Base-by-base conservation (phyloP, 1,140 invertebrate genomes). In the Drosophila obscura region DNA sequence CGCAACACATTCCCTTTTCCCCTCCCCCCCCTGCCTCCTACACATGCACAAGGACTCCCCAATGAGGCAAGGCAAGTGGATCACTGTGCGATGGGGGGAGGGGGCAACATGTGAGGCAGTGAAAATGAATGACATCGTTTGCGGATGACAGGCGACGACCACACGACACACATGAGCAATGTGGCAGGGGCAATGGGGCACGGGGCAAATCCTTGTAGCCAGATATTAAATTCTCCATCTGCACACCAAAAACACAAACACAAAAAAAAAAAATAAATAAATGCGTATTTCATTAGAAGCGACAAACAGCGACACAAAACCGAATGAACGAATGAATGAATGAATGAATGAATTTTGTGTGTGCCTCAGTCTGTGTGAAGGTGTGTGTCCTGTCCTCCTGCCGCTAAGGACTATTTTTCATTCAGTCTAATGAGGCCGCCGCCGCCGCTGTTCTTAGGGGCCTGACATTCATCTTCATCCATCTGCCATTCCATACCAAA, bases 81-180 rank as follows among this genome's bases (percentile, higher is more conserved):
- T 72, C 62, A 72, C 55, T 72, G 68, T 7, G 39, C 11, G 22
- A 16, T 43, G 62, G 31, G 22, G 16, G 6, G n/a, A 24, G 50
- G 51, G 67, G 48, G 13, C 59, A 69, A 73, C 62, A 73, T 78
- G 68, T 75, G 72, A 11, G 31, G 31, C 31, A 55, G 68, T 68
- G 26, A 49, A 73, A 79, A 78, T 78, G 75, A 79, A 79, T 73
- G 68, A 59, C 76, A 79, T 79, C 76, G 76, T 79, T 79, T 73
- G 68, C 52, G 61, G 52, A 67, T 76, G 73, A 75, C 56, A 61
- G 59, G 48, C 62, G 53, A 68, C 51, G 28, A 41, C 26, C 48
- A 55, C 41, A 55, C n/a, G 16, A 46, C 9, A 39, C n/a, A 19
- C 19, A 24, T 13, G 26, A 7, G 7, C 28, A 8, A 8, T 3